Conservation (phyloP, 2,888 invertebrate species). For the Drosophila greeni region DNA sequence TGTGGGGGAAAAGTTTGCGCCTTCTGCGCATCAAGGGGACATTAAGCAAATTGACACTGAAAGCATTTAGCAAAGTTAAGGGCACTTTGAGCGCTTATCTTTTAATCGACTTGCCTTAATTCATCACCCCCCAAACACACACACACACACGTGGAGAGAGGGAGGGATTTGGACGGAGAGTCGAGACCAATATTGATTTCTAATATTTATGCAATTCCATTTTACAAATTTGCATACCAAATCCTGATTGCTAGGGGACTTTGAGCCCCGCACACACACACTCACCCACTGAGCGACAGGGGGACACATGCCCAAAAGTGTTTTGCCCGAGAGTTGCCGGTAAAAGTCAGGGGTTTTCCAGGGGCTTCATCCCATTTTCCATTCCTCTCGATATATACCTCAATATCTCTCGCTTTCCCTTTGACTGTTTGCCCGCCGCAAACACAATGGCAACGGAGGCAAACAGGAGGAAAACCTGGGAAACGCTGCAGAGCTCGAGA, state of each 20-base stretch:
- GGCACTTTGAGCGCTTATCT: constrained; percentile 48
- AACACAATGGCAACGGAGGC: constrained; percentile 51
- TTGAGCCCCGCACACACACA: constrained; percentile 48
- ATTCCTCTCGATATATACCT: constrained; percentile 4
- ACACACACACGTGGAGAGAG: not conserved
- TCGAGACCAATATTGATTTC: constrained; percentile 69
- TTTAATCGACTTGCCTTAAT: constrained; percentile 56
- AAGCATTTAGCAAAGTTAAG: constrained; percentile 57
- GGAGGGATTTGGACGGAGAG: constrained; percentile 1
- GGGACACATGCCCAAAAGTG: constrained; percentile 11
- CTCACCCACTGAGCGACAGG: not conserved
- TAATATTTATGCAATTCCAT: constrained; percentile 75
- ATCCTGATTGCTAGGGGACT: constrained; percentile 76
- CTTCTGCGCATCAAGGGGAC: constrained; percentile 32
- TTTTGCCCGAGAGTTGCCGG: constrained; percentile 35
- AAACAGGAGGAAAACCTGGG: constrained; percentile 24
- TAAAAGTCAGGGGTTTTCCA: constrained; percentile 44
- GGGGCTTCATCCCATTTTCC: not conserved
- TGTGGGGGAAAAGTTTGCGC: constrained; percentile 38
- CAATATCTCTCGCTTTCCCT: constrained; percentile 18
- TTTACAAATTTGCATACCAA: constrained; percentile 74
- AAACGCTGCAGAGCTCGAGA: constrained; percentile 12
- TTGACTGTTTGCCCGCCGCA: constrained; percentile 52
- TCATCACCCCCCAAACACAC: constrained; percentile 13
- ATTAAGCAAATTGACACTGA: constrained; percentile 63